Evolutionary conservation across 2,113 vertebrate genomes (phyloP), one percentile per base, ranked within the genome.

Genomic region (Equus quagga): DNA sequence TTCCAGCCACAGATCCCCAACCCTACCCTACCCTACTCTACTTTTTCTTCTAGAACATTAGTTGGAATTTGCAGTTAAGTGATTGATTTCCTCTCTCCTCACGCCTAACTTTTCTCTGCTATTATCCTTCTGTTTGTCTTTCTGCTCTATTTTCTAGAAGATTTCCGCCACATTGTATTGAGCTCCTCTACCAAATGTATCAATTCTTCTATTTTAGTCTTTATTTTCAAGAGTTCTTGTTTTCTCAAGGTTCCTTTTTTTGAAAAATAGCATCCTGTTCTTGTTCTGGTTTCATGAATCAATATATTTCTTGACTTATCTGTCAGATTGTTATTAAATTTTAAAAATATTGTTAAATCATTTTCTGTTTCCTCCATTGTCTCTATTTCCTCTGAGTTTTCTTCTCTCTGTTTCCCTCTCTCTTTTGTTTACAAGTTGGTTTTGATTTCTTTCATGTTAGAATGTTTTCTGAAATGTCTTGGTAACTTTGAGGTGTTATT

Each of bases 161-260:
- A 73, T 79, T 87, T 86, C 56, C 36, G 51, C 33, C 23, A 46
- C n/a, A 88, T 84, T 88, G 56, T 75, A 65, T 51, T 8, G 41
- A 84, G 54, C 70, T 75, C 31, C 31, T 80, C 76, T 95, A 11
- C 76, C 14, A 0, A 69, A 70, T 51, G 8, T 60, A 4, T 67
- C 41, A 67, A 87, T 83, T 91, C 46, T 87, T 65, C 73, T 91
- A 10, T 83, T 93, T 94, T n/a, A 85, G 83, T 89, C 44, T 97
- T 92, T 6, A 73, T 91, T 93, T 87, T 62, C 21, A 72, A 72
- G 26, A 73, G 17, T 83, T n/a, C 33, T 67, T 93, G 10, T 84
- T 85, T 15, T 85, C 72, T 89, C 8, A n/a, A 62, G n/a, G 4
- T 70, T 85, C 17, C 24, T 81, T 54, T 33, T 36, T 49, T 17